Conservation (phyloP, 2,888 invertebrate species). For the Dasypolia templi region DNA sequence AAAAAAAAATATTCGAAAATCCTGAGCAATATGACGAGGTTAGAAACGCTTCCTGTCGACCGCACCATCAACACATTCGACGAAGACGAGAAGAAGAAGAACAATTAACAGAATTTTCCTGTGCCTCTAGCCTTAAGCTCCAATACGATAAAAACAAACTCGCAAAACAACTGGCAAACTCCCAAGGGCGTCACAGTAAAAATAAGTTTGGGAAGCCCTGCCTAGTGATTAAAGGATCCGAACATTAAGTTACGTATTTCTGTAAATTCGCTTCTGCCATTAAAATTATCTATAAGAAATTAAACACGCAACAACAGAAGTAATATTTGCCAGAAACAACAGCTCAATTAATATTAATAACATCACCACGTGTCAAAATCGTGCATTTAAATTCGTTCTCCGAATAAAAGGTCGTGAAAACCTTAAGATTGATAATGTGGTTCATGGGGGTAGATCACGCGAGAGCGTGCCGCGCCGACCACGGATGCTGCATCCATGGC, state of each 20-base stretch:
- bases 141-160: no score
- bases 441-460: constrained; percentile 77
- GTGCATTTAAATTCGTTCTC: constrained; percentile 65
- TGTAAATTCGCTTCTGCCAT: constrained; percentile 31
- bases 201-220: no score
- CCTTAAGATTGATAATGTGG: constrained; percentile 70
- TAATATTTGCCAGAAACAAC: constrained; percentile 49
- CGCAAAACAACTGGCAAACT: no score
- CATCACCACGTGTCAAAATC: constrained; percentile 58
- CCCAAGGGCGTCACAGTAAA: no score
- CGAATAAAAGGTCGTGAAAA: constrained; percentile 69
- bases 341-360: constrained; percentile 47
- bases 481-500: constrained; percentile 31
- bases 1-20: no score
- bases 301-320: constrained; percentile 24
- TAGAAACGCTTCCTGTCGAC: no score
- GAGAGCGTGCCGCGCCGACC: constrained; percentile 67
- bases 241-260: constrained; percentile 1
- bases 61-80: no score
- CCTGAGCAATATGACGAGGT: no score
- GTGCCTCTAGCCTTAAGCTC: no score
- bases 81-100: no score
- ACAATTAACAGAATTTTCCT: no score
- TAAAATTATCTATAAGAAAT: constrained; percentile 32
- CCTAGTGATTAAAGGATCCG: constrained; percentile 3